phyloP scores from a whole-genome alignment of 1,140 invertebrate species.

The Drosophila kepulauana region DNA sequence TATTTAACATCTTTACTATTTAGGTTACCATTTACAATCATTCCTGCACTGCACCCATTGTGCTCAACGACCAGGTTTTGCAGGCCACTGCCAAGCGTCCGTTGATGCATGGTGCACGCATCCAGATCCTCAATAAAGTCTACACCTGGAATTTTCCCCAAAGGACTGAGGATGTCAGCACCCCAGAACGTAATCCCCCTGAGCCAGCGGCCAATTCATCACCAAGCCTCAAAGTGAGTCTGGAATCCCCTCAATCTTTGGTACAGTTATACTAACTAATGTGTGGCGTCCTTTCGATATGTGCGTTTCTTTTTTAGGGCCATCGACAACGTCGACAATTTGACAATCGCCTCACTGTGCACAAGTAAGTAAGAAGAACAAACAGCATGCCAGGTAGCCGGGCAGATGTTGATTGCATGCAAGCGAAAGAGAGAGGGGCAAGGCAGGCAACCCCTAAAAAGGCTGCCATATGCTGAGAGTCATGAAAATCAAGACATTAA shows the following conservation, averaged over 20 bases:
- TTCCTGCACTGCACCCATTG: slow-evolving; percentile 50
- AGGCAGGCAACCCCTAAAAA: slow-evolving; percentile 36
- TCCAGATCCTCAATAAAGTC: slow-evolving; percentile 61
- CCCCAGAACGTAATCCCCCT: slow-evolving; percentile 57
- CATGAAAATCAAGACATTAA: slow-evolving; percentile 16
- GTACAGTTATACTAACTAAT: slow-evolving; percentile 37
- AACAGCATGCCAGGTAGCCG: slow-evolving; percentile 39
- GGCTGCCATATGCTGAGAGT: slow-evolving; percentile 12
- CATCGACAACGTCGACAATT: slow-evolving; percentile 44
- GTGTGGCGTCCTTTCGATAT: slow-evolving; percentile 1
- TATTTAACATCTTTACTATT: too few species aligned
- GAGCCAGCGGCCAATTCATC: slow-evolving; percentile 73
- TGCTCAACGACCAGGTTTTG: slow-evolving; percentile 62
- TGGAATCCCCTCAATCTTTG: background rate
- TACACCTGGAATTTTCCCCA: slow-evolving; percentile 69
- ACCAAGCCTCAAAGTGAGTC: slow-evolving; percentile 66
- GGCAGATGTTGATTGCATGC: slow-evolving; percentile 24
- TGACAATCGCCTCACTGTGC: slow-evolving; percentile 69
- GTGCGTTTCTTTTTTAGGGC: slow-evolving; percentile 42
- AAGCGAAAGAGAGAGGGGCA: background rate
- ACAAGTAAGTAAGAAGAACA: slow-evolving; percentile 65
- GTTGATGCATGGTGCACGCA: slow-evolving; percentile 57
- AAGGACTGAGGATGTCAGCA: slow-evolving; percentile 39
- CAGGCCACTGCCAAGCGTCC: slow-evolving; percentile 59
- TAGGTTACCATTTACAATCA: slow-evolving; percentile 74